phyloP scores from a whole-genome alignment of 1,140 invertebrate species.

The Drosophila kikkawai region DNA sequence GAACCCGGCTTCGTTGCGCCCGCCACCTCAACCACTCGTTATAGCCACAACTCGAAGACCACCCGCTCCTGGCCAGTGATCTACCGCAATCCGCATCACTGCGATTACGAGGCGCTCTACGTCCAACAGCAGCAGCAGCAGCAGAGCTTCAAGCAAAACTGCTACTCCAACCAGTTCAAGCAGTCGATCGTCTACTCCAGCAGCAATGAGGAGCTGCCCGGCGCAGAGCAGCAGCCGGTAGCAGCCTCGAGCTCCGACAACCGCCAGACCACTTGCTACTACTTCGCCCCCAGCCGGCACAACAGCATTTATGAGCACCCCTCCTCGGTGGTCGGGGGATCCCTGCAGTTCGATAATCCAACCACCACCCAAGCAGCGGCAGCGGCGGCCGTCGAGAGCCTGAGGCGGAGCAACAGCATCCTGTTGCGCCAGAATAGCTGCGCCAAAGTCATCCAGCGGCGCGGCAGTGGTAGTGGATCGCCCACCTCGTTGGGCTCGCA shows the following conservation, averaged over 20 bases:
- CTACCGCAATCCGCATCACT: constrained; percentile 82
- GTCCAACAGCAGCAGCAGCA: constrained; percentile 68
- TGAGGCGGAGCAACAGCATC: constrained; percentile 80
- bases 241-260: constrained; percentile 46
- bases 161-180: constrained; percentile 82
- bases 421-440: constrained; percentile 79
- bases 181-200: constrained; percentile 82
- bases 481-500: constrained; percentile 76
- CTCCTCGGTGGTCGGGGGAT: constrained; percentile 78
- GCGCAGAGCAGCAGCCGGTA: constrained; percentile 27
- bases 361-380: constrained; percentile 73
- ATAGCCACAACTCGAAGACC: constrained; percentile 82
- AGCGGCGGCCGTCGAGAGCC: constrained; percentile 76
- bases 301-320: constrained; percentile 85
- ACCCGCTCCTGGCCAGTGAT: constrained; percentile 84
- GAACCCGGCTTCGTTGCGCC: constrained; percentile 45
- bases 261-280: constrained; percentile 78
- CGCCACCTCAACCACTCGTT: constrained; percentile 60
- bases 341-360: constrained; percentile 76
- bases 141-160: constrained; percentile 78
- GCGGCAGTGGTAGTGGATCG: constrained; percentile 67
- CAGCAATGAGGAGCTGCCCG: constrained; percentile 79
- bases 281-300: constrained; percentile 78
- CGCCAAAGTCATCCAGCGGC: constrained; percentile 75
- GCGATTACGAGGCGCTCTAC: constrained; percentile 84